Base-by-base conservation (phyloP, 2,797 vertebrate genomes). In the Tragelaphus eurycerus region DNA sequence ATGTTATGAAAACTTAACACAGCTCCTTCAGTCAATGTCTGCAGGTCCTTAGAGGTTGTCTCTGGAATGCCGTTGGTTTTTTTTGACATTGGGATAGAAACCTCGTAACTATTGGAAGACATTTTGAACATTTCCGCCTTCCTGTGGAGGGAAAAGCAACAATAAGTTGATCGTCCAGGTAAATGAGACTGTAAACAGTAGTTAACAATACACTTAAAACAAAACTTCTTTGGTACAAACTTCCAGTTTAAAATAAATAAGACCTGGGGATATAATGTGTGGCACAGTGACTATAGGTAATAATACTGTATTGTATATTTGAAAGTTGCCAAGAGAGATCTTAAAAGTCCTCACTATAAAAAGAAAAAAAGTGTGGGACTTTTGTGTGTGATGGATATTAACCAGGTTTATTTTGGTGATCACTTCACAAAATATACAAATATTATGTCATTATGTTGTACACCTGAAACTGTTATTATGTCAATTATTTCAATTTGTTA, bases 1-100 rank as follows among this genome's bases (percentile, higher is more conserved):
- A 99, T 97, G 84, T 99, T 98, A 96, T 98, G 98, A 93, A 99
- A 99, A n/a, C 98, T 98, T 13, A 99, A 54, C 4, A 98, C 25
- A 0, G 97, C 96, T 62, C 97, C 98, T 52, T 71, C 95, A 0
- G 46, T 8, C 19, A 16, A 4, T 0, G 13, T 74, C 54, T 59
- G 97, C 64, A 1, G 3, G 59, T 86, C 48, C 0, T 27, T 86
- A 55, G 94, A 52, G 12, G 48, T 29, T 12, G 31, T 71, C 6
- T 48, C 19, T 1, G 92, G 95, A 9, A 96, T 48, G 74, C 98
- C 98, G 3, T 97, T 99, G 87, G 54, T 96, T n/a, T 86, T 87
- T 0, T 54, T 46, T 14, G 98, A 92, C 98, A 99, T 96, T 12
- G 98, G 97, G 60, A 99, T 98, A 21, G 43, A 92, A 2, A 99